Evolutionary conservation across 1,140 invertebrate genomes (phyloP).

Genomic region (Lutraria rhynchaena): DNA sequence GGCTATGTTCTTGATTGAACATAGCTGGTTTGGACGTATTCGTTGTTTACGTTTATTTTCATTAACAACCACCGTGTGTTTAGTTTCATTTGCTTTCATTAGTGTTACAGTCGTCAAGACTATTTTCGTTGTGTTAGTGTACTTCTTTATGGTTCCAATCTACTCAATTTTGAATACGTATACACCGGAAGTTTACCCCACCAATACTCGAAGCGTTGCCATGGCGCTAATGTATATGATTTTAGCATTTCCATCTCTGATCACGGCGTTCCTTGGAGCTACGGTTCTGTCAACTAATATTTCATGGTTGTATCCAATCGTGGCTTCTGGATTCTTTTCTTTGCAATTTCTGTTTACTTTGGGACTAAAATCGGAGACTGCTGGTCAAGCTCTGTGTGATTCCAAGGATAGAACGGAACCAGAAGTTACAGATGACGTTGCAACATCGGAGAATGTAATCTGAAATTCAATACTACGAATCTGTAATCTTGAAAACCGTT

Average conservation of each 20-base stretch:
- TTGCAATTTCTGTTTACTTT: conserved; percentile 71
- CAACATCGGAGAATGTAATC: too few species aligned
- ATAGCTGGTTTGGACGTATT: conserved; percentile 73
- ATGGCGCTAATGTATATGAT: conserved; percentile 75
- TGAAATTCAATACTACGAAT: too few species aligned
- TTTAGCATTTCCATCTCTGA: conserved; percentile 72
- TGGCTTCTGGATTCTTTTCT: conserved; percentile 71
- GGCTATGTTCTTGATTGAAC: conserved; percentile 76
- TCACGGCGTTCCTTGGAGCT: conserved; percentile 76
- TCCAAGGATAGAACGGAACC: not conserved
- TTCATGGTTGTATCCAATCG: conserved; percentile 75
- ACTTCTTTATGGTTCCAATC: conserved; percentile 79
- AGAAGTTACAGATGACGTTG: not conserved
- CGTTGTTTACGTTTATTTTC: conserved; percentile 74
- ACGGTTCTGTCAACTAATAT: conserved; percentile 68
- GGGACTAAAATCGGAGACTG: conserved; percentile 71
- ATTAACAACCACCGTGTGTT: conserved; percentile 63
- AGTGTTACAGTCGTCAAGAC: conserved; percentile 67
- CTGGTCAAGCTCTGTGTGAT: conserved; percentile 67
- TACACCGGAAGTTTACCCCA: conserved; percentile 78
- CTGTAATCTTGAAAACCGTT: too few species aligned
- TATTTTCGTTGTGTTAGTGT: conserved; percentile 73
- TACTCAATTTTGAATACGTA: conserved; percentile 78
- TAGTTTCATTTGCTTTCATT: conserved; percentile 73
- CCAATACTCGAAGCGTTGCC: conserved; percentile 71